Base-by-base conservation (phyloP, 1,140 invertebrate species). In the Luehdorfia chinensis region DNA sequence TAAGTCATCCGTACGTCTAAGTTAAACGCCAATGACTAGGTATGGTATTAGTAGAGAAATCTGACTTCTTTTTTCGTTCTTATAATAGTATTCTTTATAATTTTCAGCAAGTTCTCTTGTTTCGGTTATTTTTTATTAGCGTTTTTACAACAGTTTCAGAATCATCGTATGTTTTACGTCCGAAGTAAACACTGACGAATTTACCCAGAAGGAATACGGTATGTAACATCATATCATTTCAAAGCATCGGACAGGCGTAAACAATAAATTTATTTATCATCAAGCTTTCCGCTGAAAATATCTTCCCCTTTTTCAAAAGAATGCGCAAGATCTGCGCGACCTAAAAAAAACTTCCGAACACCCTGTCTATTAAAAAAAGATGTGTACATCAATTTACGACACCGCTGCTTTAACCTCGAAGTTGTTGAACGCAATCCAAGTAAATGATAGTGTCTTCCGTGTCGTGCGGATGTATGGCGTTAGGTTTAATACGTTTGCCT, bases 381-480 rank as follows among this genome's bases (percentile, higher is more conserved):
- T 45, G 50, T 47, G 59, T 53, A 50, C 58, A 62, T 64, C 56
- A 62, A 60, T 64, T 58, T 60, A 61, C 60, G 55, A 61, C 58
- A 44, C 56, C 60, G 59, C 48, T 55, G 51, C 50, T 58, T 62
- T 64, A 66, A 70, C 64, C 63, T 61, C 62, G 63, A 52, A 63
- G 62, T 67, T 71, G 59, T 77, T 75, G 72, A 78, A 78, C 62
- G 34, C 37, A 63, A 39, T 78, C 72, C 75, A 74, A 78, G 55
- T 66, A 65, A 69, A 75, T 74, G 66, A 66, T 57, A 47, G 62
- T 53, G 57, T 69, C 64, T 75, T 70, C 70, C 66, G 62, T 58
- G 54, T 69, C 55, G 49, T 61, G 49, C 62, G 62, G 59, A 75
- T 62, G 51, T 48, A 39, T 61, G 58, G 60, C 66, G 61, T 59